Evolutionary conservation across 2,888 invertebrate species (phyloP).

Genomic region (Diabrotica balteata): DNA sequence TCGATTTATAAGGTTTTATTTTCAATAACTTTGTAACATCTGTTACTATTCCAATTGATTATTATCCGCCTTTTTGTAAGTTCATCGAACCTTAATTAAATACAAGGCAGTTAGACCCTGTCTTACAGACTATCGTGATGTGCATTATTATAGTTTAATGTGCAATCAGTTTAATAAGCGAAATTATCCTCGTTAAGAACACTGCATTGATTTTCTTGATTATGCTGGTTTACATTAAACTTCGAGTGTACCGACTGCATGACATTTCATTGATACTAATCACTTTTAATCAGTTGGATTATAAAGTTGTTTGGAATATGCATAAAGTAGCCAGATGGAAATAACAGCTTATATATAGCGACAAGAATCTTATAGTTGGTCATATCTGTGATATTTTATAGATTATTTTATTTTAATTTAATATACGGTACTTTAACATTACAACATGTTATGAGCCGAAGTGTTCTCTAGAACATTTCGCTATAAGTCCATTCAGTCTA

Average conservation of each 20-base stretch:
- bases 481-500: too few relatives aligned
- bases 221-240: conserved; percentile 6
- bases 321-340: too few relatives aligned
- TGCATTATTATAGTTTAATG: conserved; percentile 12
- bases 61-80: conserved; percentile 8
- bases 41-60: conserved; percentile 23
- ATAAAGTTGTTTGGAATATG: too few relatives aligned
- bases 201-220: conserved; percentile 10
- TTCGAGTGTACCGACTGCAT: neutral
- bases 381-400: too few relatives aligned
- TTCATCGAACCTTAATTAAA: conserved; percentile 15
- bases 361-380: too few relatives aligned
- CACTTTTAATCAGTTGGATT: neutral
- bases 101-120: neutral
- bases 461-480: too few relatives aligned
- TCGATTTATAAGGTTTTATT: neutral
- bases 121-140: conserved; percentile 6
- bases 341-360: too few relatives aligned
- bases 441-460: too few relatives aligned
- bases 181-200: conserved; percentile 13
- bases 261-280: conserved; percentile 11
- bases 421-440: too few relatives aligned
- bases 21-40: conserved; percentile 8
- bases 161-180: conserved; percentile 11
- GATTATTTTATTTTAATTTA: too few relatives aligned